phyloP scores from a whole-genome alignment of 23 tunicate genomes.

The Clavelina lepadiformis region DNA sequence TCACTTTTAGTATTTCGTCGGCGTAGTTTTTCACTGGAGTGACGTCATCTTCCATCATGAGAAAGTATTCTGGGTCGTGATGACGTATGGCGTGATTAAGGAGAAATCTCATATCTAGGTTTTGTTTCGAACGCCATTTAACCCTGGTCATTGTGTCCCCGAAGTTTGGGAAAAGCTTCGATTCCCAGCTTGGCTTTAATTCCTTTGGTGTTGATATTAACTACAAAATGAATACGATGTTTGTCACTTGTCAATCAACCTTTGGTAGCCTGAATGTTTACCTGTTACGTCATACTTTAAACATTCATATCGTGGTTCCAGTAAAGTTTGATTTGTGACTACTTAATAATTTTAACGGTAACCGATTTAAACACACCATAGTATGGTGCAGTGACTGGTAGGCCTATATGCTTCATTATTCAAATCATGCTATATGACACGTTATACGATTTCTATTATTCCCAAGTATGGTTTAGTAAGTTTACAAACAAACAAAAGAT shows the following conservation, averaged over 20 bases:
- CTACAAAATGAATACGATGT: too few species aligned
- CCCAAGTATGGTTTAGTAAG: too few species aligned
- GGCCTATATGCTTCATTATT: background rate
- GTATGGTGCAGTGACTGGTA: background rate
- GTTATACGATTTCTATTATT: too few species aligned
- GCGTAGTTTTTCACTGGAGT: constrained; percentile 17
- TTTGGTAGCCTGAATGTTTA: too few species aligned
- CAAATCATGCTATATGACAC: too few species aligned
- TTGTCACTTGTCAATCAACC: too few species aligned
- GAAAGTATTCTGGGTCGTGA: constrained; percentile 23
- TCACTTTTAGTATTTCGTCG: constrained; percentile 10
- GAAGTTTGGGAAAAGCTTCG: constrained; percentile 7
- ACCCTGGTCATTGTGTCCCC: constrained; percentile 38
- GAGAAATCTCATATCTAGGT: constrained; percentile 38
- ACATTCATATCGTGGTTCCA: too few species aligned
- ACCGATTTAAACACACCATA: background rate
- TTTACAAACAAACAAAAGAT: too few species aligned
- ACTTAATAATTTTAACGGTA: background rate
- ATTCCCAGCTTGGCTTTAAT: constrained; percentile 17
- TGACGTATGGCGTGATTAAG: constrained; percentile 37
- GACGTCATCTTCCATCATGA: constrained; percentile 77
- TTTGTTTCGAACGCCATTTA: constrained; percentile 58
- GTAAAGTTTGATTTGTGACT: background rate
- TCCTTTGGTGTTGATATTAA: constrained; percentile 18
- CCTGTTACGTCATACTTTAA: too few species aligned